These are phyloP conservation scores for Sitophilus oryzae DNA, from an alignment of 1,140 invertebrate species.

Conservation along the genomic window DNA sequence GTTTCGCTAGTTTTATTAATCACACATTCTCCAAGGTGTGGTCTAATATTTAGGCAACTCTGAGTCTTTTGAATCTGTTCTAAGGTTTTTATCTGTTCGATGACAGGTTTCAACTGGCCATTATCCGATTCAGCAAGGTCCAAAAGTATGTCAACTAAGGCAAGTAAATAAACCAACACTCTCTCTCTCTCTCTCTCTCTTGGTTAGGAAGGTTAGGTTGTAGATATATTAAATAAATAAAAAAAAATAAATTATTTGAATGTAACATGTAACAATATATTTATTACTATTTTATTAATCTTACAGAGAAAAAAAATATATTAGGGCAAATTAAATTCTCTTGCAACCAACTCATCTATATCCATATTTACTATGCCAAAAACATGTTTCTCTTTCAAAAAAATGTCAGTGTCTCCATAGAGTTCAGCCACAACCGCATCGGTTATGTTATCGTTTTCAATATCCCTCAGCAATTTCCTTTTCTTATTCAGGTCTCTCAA, in stretches of 20 bases:
- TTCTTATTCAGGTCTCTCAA: conserved; percentile 38
- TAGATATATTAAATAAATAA: conserved; percentile 28
- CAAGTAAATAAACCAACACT: conserved; percentile 34
- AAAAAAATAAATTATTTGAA: conserved; percentile 28
- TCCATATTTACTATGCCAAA: conserved; percentile 26
- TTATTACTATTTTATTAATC: conserved; percentile 28
- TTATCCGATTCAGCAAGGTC: conserved; percentile 15
- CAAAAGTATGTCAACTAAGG: conserved; percentile 31
- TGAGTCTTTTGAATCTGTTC: conserved; percentile 25
- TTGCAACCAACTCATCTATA: no score
- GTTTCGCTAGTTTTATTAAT: conserved; percentile 7
- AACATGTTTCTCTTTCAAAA: conserved; percentile 30
- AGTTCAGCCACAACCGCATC: conserved; percentile 28
- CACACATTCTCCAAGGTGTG: conserved; percentile 27
- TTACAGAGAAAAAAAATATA: no score
- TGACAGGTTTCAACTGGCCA: conserved; percentile 16
- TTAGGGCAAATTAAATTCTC: no score
- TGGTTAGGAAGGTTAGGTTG: conserved; percentile 31
- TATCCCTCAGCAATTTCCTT: conserved; percentile 31
- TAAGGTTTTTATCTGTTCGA: conserved; percentile 22
- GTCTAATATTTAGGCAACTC: conserved; percentile 21
- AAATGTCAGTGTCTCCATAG: conserved; percentile 32
- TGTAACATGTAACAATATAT: conserved; percentile 23
- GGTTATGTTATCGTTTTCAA: conserved; percentile 33
- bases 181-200: no score